These are phyloP conservation scores for Pocota personata DNA, from an alignment of 2,888 invertebrate genomes.

Conservation along the genomic window DNA sequence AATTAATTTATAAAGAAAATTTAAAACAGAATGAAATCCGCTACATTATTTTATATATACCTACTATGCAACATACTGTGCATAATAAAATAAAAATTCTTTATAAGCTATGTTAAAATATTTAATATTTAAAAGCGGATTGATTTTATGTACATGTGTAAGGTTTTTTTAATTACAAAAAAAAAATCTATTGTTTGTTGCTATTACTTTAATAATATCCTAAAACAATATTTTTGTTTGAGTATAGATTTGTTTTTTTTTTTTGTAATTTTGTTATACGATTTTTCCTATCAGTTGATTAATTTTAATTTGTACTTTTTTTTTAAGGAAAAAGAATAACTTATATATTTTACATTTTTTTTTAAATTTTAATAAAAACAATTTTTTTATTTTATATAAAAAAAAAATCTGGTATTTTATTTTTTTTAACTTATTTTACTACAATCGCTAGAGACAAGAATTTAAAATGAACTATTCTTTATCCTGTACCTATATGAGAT, in stretches of 20 bases:
- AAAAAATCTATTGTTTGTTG: constrained; percentile 50
- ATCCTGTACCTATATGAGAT: background rate
- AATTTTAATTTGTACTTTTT: constrained; percentile 61
- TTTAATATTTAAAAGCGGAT: constrained; percentile 22
- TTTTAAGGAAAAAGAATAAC: constrained; percentile 27
- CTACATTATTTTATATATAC: constrained; percentile 4
- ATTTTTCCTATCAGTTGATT: constrained; percentile 63
- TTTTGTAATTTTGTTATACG: constrained; percentile 65
- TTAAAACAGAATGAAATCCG: constrained; percentile 8
- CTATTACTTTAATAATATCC: constrained; percentile 39
- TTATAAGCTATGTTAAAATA: constrained; percentile 22
- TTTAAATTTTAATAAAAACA: constrained; percentile 61
- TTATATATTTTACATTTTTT: constrained; percentile 64
- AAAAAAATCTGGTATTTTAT: constrained; percentile 33
- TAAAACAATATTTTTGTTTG: constrained; percentile 47
- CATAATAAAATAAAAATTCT: background rate
- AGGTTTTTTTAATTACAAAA: constrained; percentile 20
- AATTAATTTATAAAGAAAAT: constrained; percentile 25
- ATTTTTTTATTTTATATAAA: constrained; percentile 70
- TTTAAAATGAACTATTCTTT: background rate
- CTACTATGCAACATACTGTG: constrained; percentile 6
- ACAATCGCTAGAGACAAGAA: background rate
- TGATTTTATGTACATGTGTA: constrained; percentile 42
- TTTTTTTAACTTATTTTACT: constrained; percentile 27
- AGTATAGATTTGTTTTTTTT: constrained; percentile 55